Conservation (phyloP, 2,113 vertebrate genomes). For the Delphinapterus leucas region DNA sequence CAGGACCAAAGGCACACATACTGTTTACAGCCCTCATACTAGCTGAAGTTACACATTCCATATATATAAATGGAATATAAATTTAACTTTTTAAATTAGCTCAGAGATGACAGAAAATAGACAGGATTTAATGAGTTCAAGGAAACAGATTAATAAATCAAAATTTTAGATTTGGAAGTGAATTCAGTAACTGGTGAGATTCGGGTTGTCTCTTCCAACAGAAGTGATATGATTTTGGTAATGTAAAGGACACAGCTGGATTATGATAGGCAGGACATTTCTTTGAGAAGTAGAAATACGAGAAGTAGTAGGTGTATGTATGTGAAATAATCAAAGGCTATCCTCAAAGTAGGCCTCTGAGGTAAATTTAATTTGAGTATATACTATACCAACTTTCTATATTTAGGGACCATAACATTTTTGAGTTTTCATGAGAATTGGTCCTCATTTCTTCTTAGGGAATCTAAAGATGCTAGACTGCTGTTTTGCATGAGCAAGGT, state of each 20-base stretch:
- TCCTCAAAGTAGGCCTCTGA: not conserved
- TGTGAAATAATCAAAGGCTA: not conserved
- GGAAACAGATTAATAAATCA: not conserved
- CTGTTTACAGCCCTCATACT: fast-evolving
- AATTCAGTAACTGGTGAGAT: not conserved
- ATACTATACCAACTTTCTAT: not conserved
- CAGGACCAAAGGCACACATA: not conserved
- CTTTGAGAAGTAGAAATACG: not conserved
- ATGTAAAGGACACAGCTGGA: not conserved
- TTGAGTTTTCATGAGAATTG: not conserved
- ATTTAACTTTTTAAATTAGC: not conserved
- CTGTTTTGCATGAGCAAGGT: not conserved
- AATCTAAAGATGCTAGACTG: not conserved
- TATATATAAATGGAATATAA: too few species aligned
- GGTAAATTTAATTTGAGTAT: not conserved
- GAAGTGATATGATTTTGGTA: not conserved
- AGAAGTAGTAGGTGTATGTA: too few species aligned
- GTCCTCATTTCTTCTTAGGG: not conserved
- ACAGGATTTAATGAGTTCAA: not conserved
- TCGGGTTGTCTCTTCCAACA: not conserved
- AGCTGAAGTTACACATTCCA: not conserved
- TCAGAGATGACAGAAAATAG: not conserved
- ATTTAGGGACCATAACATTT: not conserved
- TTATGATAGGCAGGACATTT: not conserved
- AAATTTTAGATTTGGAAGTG: not conserved